Conservation (phyloP, 2,113 vertebrate species). For the Ciconia maguari region DNA sequence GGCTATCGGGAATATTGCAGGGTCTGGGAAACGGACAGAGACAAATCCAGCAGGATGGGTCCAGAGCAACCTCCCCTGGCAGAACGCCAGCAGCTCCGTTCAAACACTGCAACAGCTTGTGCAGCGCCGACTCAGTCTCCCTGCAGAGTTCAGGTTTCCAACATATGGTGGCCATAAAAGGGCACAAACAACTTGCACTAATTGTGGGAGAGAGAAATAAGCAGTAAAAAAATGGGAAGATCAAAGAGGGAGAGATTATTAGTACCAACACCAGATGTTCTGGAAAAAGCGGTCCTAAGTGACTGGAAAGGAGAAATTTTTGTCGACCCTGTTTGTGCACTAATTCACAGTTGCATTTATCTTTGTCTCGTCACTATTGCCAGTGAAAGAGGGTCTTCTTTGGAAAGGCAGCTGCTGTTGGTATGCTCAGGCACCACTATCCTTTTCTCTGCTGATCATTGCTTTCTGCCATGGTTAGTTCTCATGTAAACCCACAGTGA, state of each 20-base stretch:
- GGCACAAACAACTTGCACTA: background rate
- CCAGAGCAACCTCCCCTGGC: background rate
- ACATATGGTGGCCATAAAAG: background rate
- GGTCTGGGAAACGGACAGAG: background rate
- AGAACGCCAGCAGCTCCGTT: background rate
- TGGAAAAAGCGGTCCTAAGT: background rate
- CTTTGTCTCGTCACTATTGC: background rate
- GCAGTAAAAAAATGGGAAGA: background rate
- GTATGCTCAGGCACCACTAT: background rate
- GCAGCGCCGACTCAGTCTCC: background rate
- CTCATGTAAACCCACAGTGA: background rate
- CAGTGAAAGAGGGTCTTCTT: background rate
- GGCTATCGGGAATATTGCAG: background rate
- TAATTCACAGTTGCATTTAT: background rate
- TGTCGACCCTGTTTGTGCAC: background rate
- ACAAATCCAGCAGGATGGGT: background rate
- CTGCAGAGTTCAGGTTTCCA: background rate
- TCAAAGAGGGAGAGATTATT: background rate
- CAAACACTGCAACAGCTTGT: background rate
- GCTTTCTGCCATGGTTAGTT: background rate
- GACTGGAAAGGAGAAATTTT: background rate
- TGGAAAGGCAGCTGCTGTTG: background rate
- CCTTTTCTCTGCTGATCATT: background rate
- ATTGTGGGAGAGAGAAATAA: background rate
- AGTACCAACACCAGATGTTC: background rate